Percentiles rank a stretch among this genome's conserved stretches.
Evolutionary conservation across 2,888 invertebrate species (phyloP).

Genomic region (Panzeria rudis): DNA sequence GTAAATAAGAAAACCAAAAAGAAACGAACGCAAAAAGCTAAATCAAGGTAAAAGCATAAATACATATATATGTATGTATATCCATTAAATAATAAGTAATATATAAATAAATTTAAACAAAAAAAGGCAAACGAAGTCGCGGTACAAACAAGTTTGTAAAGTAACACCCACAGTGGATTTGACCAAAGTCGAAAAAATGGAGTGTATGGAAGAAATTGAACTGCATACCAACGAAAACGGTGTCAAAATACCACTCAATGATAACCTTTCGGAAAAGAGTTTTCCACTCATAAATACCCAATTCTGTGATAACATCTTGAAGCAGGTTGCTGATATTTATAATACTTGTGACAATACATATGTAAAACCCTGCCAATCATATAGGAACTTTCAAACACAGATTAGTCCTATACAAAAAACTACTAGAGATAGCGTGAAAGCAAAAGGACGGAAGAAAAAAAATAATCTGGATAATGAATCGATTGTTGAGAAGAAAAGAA

Average conservation of each 20-base stretch:
- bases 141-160: conserved; percentile 72
- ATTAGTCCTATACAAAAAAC: neutral
- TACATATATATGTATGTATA: no score
- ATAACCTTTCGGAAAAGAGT: neutral
- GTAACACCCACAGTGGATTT: conserved; percentile 72
- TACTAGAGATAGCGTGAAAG: neutral
- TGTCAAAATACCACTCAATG: neutral
- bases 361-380: conserved; percentile 69
- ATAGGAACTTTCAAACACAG: conserved; percentile 59
- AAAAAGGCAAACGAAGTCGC: conserved; percentile 10
- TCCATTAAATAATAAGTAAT: neutral
- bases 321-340: conserved; percentile 51
- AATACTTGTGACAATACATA: conserved; percentile 42
- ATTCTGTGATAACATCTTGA: conserved; percentile 16
- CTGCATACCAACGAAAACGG: neutral
- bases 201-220: conserved; percentile 15
- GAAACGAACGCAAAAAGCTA: conserved; percentile 31
- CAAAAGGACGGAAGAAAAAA: conserved; percentile 26
- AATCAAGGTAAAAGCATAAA: conserved; percentile 24
- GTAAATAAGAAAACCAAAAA: neutral
- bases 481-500: conserved; percentile 35
- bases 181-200: conserved; percentile 60
- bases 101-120: neutral
- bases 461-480: conserved; percentile 10
- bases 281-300: conserved; percentile 12